These are phyloP conservation scores for Rhinoderma darwinii DNA, from an alignment of 2,113 vertebrate species.

Conservation along the genomic window DNA sequence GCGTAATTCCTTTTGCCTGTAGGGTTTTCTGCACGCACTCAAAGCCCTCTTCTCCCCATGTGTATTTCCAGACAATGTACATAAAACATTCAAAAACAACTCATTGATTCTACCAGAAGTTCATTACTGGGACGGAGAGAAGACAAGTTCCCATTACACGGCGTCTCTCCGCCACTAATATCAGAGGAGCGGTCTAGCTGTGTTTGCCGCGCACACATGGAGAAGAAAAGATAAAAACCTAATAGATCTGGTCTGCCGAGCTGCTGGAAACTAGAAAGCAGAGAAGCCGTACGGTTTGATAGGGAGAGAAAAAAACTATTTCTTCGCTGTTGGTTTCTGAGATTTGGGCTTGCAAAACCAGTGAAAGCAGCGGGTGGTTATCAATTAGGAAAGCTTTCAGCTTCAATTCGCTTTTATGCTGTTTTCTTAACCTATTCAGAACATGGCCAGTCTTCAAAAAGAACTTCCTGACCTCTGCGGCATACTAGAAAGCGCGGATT, in stretches of 20 bases:
- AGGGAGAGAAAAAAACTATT: constrained; percentile 32
- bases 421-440: constrained; percentile 43
- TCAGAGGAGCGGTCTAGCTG: constrained; percentile 17
- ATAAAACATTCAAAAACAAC: neutral
- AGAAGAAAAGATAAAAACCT: constrained; percentile 44
- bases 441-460: constrained; percentile 23
- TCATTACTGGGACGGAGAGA: neutral
- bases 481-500: constrained; percentile 20
- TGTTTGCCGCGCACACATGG: neutral
- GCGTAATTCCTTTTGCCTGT: no score
- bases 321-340: constrained; percentile 33
- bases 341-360: constrained; percentile 47
- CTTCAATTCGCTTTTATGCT: constrained; percentile 17
- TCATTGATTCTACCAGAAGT: neutral
- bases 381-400: constrained; percentile 54
- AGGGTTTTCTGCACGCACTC: no score
- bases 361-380: constrained; percentile 38
- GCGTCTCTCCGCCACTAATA: constrained; percentile 20
- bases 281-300: constrained; percentile 39
- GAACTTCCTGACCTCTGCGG: constrained; percentile 15
- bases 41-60: no score
- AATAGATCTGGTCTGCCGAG: constrained; percentile 47
- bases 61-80: neutral
- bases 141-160: neutral
- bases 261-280: constrained; percentile 28